Conservation (phyloP, 2,888 invertebrate species). For the Leptinotarsa haldemani region DNA sequence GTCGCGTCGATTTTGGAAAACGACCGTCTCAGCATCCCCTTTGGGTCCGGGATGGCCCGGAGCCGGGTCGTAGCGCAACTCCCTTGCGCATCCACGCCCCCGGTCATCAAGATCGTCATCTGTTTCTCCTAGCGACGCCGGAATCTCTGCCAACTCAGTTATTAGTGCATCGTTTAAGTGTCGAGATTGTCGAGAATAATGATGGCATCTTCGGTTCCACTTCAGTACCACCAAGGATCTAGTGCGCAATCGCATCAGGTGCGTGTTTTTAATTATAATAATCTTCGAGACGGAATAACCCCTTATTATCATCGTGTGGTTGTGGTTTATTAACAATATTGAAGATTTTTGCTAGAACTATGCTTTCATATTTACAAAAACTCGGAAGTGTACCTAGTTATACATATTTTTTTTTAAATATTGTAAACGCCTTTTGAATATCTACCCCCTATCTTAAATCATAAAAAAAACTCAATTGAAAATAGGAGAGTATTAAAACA, state of each 20-base stretch:
- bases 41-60: conserved; percentile 42
- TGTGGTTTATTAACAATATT: conserved; percentile 22
- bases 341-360: neutral
- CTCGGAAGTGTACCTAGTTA: neutral
- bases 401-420: neutral
- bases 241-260: conserved; percentile 64
- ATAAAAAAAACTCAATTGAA: too few species aligned
- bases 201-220: conserved; percentile 62
- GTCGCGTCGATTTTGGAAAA: neutral
- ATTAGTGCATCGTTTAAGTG: conserved; percentile 65
- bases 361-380: neutral
- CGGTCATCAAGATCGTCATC: conserved; percentile 63
- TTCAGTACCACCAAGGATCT: conserved; percentile 60
- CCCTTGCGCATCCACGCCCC: conserved; percentile 62
- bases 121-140: conserved; percentile 57
- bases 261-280: conserved; percentile 64
- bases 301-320: conserved; percentile 59
- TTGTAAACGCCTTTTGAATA: too few species aligned
- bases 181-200: conserved; percentile 49
- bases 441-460: too few species aligned
- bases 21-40: conserved; percentile 42
- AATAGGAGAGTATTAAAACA: too few species aligned
- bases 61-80: conserved; percentile 53
- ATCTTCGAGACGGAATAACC: conserved; percentile 62
- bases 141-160: conserved; percentile 64